phyloP scores from a whole-genome alignment of 2,888 invertebrate genomes.

The Lepetodrilus schrolli region DNA sequence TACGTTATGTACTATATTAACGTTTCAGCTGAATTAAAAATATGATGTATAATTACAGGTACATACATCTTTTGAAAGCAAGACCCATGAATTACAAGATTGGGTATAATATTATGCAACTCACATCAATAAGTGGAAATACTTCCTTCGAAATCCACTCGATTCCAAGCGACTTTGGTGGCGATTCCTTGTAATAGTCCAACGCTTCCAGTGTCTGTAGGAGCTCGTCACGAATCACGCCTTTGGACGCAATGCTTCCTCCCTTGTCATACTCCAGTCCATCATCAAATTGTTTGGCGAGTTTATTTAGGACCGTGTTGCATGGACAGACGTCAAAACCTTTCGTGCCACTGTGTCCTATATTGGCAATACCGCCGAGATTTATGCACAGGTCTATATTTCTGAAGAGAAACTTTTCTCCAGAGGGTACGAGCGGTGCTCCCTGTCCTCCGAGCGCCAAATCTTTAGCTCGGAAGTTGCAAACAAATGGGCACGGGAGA shows the following conservation, averaged over 20 bases:
- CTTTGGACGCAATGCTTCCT: slow-evolving; percentile 60
- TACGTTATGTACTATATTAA: too few relatives aligned
- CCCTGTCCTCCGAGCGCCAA: slow-evolving; percentile 71
- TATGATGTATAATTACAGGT: too few relatives aligned
- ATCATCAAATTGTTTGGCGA: slow-evolving; percentile 50
- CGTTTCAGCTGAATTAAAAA: too few relatives aligned
- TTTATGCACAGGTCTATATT: slow-evolving; percentile 67
- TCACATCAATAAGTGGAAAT: slow-evolving; percentile 64
- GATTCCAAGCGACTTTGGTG: slow-evolving; percentile 67
- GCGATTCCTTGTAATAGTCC: slow-evolving; percentile 56
- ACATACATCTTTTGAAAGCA: too few relatives aligned
- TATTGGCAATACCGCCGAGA: slow-evolving; percentile 71
- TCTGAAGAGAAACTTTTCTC: slow-evolving; percentile 65
- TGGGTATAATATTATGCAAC: too few relatives aligned
- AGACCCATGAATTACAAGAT: too few relatives aligned
- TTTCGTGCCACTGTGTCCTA: slow-evolving; percentile 51
- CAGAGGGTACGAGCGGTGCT: slow-evolving; percentile 69
- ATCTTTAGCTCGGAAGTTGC: slow-evolving; percentile 70
- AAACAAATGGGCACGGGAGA: slow-evolving; percentile 60
- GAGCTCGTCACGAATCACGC: slow-evolving; percentile 51
- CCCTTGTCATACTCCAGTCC: slow-evolving; percentile 57
- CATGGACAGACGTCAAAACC: slow-evolving; percentile 69
- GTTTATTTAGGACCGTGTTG: slow-evolving; percentile 66
- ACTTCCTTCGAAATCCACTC: slow-evolving; percentile 65
- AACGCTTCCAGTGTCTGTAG: slow-evolving; percentile 56